Conservation (phyloP, 2,797 vertebrate species). For the Pseudomugil gertrudae region DNA sequence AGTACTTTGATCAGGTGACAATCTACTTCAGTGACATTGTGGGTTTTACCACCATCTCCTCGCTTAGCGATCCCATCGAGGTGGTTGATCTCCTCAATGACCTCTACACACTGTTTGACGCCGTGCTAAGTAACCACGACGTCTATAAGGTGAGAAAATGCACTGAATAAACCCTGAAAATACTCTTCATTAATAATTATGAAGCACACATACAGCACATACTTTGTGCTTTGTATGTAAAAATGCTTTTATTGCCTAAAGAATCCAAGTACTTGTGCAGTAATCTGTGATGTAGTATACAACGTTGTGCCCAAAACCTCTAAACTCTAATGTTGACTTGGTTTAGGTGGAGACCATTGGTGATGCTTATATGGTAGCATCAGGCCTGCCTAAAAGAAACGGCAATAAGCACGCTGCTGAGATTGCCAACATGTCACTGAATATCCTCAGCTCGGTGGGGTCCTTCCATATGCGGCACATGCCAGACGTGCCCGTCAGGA, state of each 20-base stretch:
- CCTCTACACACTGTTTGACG: constrained; percentile 91
- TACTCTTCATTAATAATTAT: neutral
- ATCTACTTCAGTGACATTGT: constrained; percentile 95
- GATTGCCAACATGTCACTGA: constrained; percentile 89
- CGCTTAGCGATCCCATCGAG: constrained; percentile 93
- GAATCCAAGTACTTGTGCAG: neutral
- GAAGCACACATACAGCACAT: too few relatives aligned
- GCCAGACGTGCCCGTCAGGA: constrained; percentile 87
- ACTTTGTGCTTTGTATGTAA: neutral
- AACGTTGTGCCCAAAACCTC: neutral
- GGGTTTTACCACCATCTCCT: constrained; percentile 93
- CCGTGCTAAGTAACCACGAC: constrained; percentile 90
- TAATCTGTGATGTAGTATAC: neutral
- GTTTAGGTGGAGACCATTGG: constrained; percentile 88
- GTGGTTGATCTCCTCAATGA: constrained; percentile 95
- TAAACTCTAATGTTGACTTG: constrained; percentile 5
- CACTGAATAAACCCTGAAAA: neutral
- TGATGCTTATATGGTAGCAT: constrained; percentile 89
- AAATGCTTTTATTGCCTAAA: neutral
- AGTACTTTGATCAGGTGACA: constrained; percentile 93
- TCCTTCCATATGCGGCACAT: constrained; percentile 88
- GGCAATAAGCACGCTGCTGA: constrained; percentile 88
- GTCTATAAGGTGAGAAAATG: constrained; percentile 89
- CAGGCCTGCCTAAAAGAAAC: constrained; percentile 86
- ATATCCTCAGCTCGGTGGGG: constrained; percentile 89